Evolutionary conservation across 2,113 vertebrate species (phyloP).

Genomic region (Aviceda subcristata): DNA sequence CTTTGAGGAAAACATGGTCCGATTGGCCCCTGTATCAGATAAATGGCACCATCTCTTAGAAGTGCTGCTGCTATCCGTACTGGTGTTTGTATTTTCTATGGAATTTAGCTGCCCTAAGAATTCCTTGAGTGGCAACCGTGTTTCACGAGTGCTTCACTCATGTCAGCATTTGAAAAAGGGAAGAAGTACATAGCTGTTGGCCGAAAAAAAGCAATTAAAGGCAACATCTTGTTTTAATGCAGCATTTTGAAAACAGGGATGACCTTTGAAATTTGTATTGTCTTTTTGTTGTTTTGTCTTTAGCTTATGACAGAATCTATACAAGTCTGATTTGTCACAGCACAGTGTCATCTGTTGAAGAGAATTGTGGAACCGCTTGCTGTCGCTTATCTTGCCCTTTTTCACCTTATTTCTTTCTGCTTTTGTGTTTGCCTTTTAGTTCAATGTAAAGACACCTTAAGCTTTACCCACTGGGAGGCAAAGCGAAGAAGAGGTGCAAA

Average conservation of each 20-base stretch:
- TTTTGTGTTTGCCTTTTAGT: not conserved
- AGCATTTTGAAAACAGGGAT: not conserved
- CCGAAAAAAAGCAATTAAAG: not conserved
- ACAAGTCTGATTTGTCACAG: conserved; percentile 4
- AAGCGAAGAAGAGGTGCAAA: not conserved
- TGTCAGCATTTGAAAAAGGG: not conserved
- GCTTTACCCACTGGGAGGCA: not conserved
- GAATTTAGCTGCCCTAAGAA: not conserved
- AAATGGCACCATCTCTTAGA: not conserved
- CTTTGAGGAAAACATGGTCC: not conserved
- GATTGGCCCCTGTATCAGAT: not conserved
- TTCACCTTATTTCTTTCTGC: not conserved
- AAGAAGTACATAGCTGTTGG: not conserved
- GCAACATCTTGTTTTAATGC: not conserved
- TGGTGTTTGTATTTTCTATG: not conserved
- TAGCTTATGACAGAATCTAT: not conserved
- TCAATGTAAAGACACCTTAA: not conserved
- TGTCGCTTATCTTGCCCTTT: not conserved
- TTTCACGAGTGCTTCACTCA: not conserved
- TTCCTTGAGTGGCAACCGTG: not conserved
- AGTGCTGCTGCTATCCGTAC: not conserved
- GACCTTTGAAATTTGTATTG: not conserved
- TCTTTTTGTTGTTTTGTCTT: not conserved
- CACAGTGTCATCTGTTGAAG: not conserved
- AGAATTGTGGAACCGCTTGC: not conserved